Evolutionary conservation across 92 coral and sea anemone genomes (phyloP).

Genomic region (Palythoa heliodiscus): DNA sequence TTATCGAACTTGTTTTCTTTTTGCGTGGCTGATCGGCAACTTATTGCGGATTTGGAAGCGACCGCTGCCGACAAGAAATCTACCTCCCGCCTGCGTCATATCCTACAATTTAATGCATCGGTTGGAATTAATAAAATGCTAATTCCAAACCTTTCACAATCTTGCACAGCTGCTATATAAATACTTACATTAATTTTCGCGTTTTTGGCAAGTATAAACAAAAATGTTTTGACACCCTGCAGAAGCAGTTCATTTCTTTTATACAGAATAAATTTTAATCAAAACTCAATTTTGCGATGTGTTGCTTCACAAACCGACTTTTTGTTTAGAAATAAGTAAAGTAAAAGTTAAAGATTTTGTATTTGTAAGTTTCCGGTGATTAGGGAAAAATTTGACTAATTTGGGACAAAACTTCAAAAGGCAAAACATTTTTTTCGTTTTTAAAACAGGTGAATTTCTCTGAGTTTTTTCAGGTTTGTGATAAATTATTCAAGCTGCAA

Average conservation of each 20-base stretch:
- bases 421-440: slow-evolving; percentile 8
- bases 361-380: neutral
- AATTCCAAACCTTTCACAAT: slow-evolving; percentile 33
- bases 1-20: slow-evolving; percentile 31
- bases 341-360: neutral
- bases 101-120: slow-evolving; percentile 33
- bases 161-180: slow-evolving; percentile 19
- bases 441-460: slow-evolving; percentile 16
- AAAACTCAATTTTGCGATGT: neutral
- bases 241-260: neutral
- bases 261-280: neutral
- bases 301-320: neutral
- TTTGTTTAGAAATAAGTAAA: neutral
- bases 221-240: slow-evolving; percentile 16
- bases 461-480: neutral
- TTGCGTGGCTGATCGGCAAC: slow-evolving; percentile 20
- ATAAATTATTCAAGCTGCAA: slow-evolving; percentile 27
- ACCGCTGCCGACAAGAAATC: slow-evolving; percentile 1
- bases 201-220: neutral
- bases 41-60: slow-evolving; percentile 23
- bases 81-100: slow-evolving; percentile 24
- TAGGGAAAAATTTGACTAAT: neutral
- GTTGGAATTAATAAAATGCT: slow-evolving; percentile 35
- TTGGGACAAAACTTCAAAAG: slow-evolving; percentile 11
- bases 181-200: slow-evolving; percentile 28